Evolutionary conservation across 2,797 vertebrate genomes (phyloP).

Genomic region (Antennarius maculatus): DNA sequence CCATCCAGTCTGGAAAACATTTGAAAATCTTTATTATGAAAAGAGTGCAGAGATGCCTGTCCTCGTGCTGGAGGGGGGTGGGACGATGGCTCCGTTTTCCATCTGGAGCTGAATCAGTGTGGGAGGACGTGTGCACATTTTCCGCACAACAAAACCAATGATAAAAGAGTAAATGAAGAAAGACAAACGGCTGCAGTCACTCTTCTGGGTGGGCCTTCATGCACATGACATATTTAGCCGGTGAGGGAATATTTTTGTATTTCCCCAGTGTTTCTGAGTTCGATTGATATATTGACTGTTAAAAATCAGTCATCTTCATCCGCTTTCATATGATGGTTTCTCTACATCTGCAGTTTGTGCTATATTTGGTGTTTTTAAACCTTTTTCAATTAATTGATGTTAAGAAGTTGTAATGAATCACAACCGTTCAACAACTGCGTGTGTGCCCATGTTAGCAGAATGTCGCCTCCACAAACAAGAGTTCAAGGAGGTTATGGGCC

Average conservation of each 20-base stretch:
- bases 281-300: slow-evolving; percentile 54
- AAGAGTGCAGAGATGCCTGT: slow-evolving; percentile 76
- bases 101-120: slow-evolving; percentile 68
- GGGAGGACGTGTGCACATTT: slow-evolving; percentile 65
- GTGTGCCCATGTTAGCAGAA: background rate
- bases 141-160: slow-evolving; percentile 59
- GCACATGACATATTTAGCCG: slow-evolving; percentile 61
- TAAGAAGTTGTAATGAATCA: slow-evolving; percentile 14
- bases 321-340: slow-evolving; percentile 38
- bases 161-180: slow-evolving; percentile 68
- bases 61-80: slow-evolving; percentile 27
- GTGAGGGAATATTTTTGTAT: slow-evolving; percentile 63
- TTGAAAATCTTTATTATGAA: slow-evolving; percentile 78
- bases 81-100: slow-evolving; percentile 59
- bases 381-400: slow-evolving; percentile 15
- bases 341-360: slow-evolving; percentile 1
- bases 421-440: slow-evolving; percentile 7
- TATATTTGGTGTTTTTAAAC: slow-evolving; percentile 20
- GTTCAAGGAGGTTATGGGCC: no score
- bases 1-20: slow-evolving; percentile 82
- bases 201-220: slow-evolving; percentile 78
- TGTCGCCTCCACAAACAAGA: no score
- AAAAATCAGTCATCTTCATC: slow-evolving; percentile 39
- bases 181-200: slow-evolving; percentile 56
- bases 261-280: slow-evolving; percentile 60